Conservation (phyloP, 2,113 vertebrate species). For the Dryoscopus gambensis region DNA sequence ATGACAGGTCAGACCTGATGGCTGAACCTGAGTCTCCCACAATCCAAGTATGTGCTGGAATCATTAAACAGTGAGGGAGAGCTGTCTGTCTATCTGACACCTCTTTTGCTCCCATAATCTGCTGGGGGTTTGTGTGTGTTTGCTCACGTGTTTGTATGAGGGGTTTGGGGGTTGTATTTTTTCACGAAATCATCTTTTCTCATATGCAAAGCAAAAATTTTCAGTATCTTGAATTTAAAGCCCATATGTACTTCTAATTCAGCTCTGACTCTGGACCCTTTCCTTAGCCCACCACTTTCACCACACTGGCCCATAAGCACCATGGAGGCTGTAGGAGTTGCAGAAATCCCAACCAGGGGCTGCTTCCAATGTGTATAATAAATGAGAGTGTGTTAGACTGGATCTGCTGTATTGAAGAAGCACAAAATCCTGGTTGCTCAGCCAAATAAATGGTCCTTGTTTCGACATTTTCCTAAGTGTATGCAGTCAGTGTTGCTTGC, state of each 20-base stretch:
- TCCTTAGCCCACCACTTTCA: neutral
- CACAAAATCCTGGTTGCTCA: neutral
- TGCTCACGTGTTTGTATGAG: neutral
- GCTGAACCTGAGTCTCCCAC: neutral
- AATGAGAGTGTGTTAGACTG: neutral
- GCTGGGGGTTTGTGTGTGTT: neutral
- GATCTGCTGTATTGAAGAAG: neutral
- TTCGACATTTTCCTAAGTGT: neutral
- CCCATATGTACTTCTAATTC: neutral
- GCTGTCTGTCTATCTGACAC: neutral
- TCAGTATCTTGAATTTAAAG: neutral
- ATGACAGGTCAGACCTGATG: neutral
- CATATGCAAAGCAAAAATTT: neutral
- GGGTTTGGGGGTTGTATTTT: neutral
- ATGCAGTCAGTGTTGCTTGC: neutral
- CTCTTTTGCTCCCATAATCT: neutral
- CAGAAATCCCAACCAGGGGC: neutral
- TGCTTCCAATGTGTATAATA: neutral
- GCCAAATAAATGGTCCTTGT: neutral
- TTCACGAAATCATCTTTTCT: neutral
- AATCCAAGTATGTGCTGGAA: neutral
- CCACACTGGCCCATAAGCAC: neutral
- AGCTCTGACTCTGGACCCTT: neutral
- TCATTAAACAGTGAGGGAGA: neutral
- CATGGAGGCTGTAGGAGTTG: neutral